Evolutionary conservation across 2,888 invertebrate genomes (phyloP).

Genomic region (Electrophaes corylata): DNA sequence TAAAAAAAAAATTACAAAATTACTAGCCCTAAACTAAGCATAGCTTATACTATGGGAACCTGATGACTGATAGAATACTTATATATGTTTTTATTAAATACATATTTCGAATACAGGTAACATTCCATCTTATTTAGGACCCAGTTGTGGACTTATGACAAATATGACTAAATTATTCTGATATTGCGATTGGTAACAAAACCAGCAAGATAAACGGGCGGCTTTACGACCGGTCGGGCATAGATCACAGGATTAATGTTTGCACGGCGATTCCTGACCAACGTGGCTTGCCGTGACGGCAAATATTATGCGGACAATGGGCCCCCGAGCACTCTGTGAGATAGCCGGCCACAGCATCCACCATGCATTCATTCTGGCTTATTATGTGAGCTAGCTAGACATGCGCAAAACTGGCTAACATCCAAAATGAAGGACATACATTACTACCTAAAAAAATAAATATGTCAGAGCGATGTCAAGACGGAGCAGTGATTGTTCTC

Average conservation of each 20-base stretch:
- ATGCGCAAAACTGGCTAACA: constrained; percentile 10
- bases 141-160: too few relatives aligned
- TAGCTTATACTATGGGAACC: too few relatives aligned
- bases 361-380: constrained; percentile 31
- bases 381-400: constrained; percentile 29
- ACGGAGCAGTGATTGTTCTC: too few relatives aligned
- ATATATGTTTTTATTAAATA: too few relatives aligned
- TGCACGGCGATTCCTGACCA: constrained; percentile 45
- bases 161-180: constrained; percentile 23
- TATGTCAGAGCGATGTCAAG: too few relatives aligned
- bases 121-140: too few relatives aligned
- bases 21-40: too few relatives aligned
- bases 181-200: constrained; percentile 31
- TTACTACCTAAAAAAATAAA: too few relatives aligned
- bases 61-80: too few relatives aligned
- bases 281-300: constrained; percentile 36
- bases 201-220: constrained; percentile 36
- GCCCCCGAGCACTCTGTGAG: constrained; percentile 35
- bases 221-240: constrained; percentile 36
- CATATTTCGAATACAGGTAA: too few relatives aligned
- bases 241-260: constrained; percentile 53
- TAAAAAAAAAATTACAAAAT: too few relatives aligned
- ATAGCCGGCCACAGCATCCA: constrained; percentile 26
- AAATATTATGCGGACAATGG: constrained; percentile 42
- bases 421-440: neutral